phyloP scores from a whole-genome alignment of 2,888 invertebrate species.

The Tetragonula carbonaria region DNA sequence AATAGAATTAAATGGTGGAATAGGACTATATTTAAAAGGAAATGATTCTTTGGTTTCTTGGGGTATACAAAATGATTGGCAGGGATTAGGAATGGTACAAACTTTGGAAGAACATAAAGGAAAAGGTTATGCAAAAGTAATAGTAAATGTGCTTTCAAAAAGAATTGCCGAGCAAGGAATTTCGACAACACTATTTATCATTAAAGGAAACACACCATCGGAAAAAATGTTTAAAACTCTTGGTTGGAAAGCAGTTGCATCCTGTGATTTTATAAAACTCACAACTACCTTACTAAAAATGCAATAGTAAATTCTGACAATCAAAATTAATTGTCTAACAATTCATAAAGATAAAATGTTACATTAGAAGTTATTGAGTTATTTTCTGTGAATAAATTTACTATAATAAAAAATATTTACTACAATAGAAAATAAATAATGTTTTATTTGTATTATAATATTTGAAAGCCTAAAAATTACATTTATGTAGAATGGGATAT shows the following conservation, averaged over 20 bases:
- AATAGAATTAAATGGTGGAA: slow-evolving; percentile 79
- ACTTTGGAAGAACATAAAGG: slow-evolving; percentile 78
- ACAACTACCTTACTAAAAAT: neutral
- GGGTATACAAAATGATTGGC: slow-evolving; percentile 79
- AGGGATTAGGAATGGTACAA: slow-evolving; percentile 80
- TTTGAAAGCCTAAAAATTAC: neutral
- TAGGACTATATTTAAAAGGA: slow-evolving; percentile 81
- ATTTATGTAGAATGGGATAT: neutral
- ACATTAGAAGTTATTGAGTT: neutral
- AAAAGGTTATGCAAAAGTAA: slow-evolving; percentile 81
- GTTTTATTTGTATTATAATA: neutral
- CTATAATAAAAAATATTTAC: neutral
- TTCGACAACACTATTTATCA: slow-evolving; percentile 75
- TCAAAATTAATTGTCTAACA: neutral
- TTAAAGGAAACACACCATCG: slow-evolving; percentile 78
- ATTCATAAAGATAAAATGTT: neutral
- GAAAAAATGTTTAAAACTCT: slow-evolving; percentile 75
- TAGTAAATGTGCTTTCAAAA: slow-evolving; percentile 78
- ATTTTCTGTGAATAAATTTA: neutral
- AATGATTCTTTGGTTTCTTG: slow-evolving; percentile 80
- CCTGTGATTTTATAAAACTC: slow-evolving; percentile 18
- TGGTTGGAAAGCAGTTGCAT: slow-evolving; percentile 29
- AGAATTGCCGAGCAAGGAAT: slow-evolving; percentile 78
- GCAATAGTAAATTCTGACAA: neutral
- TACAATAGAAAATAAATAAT: neutral